Conservation (phyloP, 2,888 invertebrate genomes). For the Ennomos fuscantarius region DNA sequence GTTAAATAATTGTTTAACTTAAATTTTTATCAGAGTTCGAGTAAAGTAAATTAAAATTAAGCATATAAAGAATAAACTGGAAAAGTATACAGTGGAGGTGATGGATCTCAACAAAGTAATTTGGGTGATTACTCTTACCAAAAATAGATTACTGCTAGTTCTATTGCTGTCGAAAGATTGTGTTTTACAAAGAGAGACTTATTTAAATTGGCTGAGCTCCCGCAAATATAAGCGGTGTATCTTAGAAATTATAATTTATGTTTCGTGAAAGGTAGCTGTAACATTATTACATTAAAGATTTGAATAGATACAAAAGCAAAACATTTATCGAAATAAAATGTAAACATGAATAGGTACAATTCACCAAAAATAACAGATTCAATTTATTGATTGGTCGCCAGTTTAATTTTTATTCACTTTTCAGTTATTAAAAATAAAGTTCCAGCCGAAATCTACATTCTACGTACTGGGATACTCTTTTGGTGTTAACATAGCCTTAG, state of each 20-base stretch:
- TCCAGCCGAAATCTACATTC: conserved; percentile 49
- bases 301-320: too few relatives aligned
- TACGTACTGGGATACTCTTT: conserved; percentile 60
- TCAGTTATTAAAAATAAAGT: conserved; percentile 43
- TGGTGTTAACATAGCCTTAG: conserved; percentile 62
- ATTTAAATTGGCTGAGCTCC: too few relatives aligned
- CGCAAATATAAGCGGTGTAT: too few relatives aligned
- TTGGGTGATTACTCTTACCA: conserved; percentile 18
- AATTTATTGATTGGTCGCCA: too few relatives aligned
- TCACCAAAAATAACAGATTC: too few relatives aligned
- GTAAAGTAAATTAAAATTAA: conserved; percentile 18
- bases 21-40: neutral
- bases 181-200: neutral
- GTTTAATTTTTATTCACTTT: neutral
- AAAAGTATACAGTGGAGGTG: conserved; percentile 18
- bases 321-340: too few relatives aligned
- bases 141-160: conserved; percentile 19
- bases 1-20: too few relatives aligned
- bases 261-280: too few relatives aligned
- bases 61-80: conserved; percentile 14
- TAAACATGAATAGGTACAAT: too few relatives aligned
- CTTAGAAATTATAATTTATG: too few relatives aligned
- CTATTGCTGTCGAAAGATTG: conserved; percentile 8
- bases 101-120: conserved; percentile 24
- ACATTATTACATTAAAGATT: too few relatives aligned